These are phyloP conservation scores for Hypothenemus hampei DNA, from an alignment of 1,140 invertebrate species.

Conservation along the genomic window DNA sequence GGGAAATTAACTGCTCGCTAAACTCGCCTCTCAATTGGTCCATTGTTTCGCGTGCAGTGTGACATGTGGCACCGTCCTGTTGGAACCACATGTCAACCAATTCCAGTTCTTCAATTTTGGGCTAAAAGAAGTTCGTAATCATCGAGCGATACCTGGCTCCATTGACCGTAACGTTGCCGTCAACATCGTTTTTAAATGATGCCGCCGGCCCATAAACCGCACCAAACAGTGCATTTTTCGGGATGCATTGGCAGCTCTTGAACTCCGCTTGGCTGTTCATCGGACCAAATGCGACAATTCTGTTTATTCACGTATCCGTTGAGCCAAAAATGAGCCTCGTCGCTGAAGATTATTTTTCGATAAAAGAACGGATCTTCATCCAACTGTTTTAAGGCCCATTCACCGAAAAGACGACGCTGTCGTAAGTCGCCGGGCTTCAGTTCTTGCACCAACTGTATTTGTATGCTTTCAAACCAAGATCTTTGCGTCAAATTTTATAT, in stretches of 20 bases:
- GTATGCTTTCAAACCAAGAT: too few relatives aligned
- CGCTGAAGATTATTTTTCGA: background rate
- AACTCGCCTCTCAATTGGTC: too few relatives aligned
- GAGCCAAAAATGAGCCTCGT: background rate
- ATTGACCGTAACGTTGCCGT: too few relatives aligned
- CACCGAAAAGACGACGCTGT: background rate
- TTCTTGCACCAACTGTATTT: background rate
- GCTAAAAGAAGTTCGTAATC: too few relatives aligned
- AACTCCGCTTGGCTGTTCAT: slow-evolving; percentile 27
- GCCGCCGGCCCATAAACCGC: slow-evolving; percentile 26
- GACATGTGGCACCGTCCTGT: too few relatives aligned
- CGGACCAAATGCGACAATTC: background rate
- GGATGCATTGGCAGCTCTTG: slow-evolving; percentile 29
- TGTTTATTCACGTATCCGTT: background rate
- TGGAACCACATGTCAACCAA: too few relatives aligned
- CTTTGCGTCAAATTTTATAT: too few relatives aligned
- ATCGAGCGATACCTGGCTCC: too few relatives aligned
- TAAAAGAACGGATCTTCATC: background rate
- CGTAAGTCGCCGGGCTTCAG: background rate
- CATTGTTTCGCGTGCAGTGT: too few relatives aligned
- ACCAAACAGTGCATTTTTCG: slow-evolving; percentile 31
- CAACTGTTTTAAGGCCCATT: background rate
- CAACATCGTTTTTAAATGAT: too few relatives aligned
- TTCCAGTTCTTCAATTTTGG: too few relatives aligned
- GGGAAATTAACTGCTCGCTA: too few relatives aligned